Percentiles rank a stretch among this genome's conserved stretches.
Evolutionary conservation across 1,140 invertebrate species (phyloP).

Genomic region (Leptoteleia sp.): DNA sequence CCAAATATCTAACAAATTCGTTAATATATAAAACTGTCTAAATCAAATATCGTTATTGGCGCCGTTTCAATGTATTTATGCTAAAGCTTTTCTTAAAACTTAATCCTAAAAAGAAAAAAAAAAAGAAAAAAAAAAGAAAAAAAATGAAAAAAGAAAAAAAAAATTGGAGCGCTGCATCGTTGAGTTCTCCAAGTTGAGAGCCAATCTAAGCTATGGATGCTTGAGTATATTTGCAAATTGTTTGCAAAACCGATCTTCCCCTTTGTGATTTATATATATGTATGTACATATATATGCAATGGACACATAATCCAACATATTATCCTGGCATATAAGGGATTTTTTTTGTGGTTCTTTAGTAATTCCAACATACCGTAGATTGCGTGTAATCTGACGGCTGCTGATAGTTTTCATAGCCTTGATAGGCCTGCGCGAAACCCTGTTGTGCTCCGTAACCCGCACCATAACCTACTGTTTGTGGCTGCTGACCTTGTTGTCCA

Average conservation of each 20-base stretch:
- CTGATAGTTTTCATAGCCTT: constrained; percentile 79
- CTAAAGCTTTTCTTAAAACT: too few relatives aligned
- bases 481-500: constrained; percentile 71
- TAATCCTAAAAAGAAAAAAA: too few relatives aligned
- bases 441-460: constrained; percentile 75
- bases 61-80: too few relatives aligned
- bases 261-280: neutral
- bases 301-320: too few relatives aligned
- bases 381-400: constrained; percentile 78
- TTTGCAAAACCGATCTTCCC: constrained; percentile 44
- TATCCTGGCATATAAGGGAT: neutral
- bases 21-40: neutral
- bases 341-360: constrained; percentile 11
- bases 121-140: too few relatives aligned
- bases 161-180: too few relatives aligned
- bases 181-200: too few relatives aligned
- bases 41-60: neutral
- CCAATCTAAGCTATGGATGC: too few relatives aligned
- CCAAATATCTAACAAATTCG: neutral
- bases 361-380: constrained; percentile 73
- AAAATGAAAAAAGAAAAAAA: too few relatives aligned
- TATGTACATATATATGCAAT: too few relatives aligned
- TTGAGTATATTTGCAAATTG: neutral
- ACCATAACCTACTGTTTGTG: constrained; percentile 72
- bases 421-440: constrained; percentile 78